Conservation (phyloP, 2,888 invertebrate genomes). For the Hofmannophila pseudospretella region DNA sequence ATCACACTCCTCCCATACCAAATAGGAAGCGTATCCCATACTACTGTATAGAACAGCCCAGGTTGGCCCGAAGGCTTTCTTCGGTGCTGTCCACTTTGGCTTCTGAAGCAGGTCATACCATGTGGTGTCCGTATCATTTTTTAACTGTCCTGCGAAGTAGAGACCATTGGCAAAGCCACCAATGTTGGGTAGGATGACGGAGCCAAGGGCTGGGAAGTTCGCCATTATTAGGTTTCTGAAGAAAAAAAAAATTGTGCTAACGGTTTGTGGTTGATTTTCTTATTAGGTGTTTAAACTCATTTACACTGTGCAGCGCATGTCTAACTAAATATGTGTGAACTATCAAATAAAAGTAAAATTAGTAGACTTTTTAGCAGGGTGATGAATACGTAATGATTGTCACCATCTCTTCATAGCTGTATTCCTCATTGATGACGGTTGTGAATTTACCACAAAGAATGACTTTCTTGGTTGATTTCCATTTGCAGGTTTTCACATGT, state of each 20-base stretch:
- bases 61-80: constrained; percentile 87
- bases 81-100: constrained; percentile 88
- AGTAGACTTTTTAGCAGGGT: no score
- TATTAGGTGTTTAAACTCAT: no score
- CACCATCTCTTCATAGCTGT: no score
- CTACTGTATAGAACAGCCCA: constrained; percentile 88
- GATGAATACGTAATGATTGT: no score
- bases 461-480: no score
- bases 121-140: constrained; percentile 46
- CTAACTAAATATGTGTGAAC: no score
- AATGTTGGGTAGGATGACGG: constrained; percentile 70
- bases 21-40: constrained; percentile 92
- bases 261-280: no score
- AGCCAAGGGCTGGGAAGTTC: constrained; percentile 51
- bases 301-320: not conserved
- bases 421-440: no score
- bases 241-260: not conserved
- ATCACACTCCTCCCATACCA: constrained; percentile 87
- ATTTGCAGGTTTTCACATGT: no score
- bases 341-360: no score
- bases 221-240: constrained; percentile 30
- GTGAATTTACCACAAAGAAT: no score
- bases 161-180: constrained; percentile 83
- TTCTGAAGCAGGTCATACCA: constrained; percentile 70
- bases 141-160: constrained; percentile 80